Evolutionary conservation across 2,888 invertebrate genomes (phyloP).

Genomic region (Drosophila neutralis): DNA sequence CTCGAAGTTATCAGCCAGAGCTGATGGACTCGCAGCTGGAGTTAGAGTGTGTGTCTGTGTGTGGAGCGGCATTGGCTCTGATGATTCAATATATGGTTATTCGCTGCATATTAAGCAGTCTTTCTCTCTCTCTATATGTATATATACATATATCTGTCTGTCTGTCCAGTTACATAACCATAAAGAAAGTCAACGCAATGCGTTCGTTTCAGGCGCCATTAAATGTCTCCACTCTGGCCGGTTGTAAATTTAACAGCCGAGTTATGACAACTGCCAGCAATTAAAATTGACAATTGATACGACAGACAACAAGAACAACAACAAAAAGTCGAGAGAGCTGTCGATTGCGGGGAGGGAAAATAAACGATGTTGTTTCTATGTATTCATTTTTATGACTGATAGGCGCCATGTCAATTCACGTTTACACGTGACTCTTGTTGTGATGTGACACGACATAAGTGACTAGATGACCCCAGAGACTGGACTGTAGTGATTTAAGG

Average conservation of each 20-base stretch:
- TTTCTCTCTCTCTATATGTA: background rate
- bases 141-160: background rate
- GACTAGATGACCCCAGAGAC: background rate
- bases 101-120: slow-evolving; percentile 69
- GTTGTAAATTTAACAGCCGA: slow-evolving; percentile 53
- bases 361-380: slow-evolving; percentile 27
- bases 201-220: slow-evolving; percentile 64
- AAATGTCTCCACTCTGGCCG: slow-evolving; percentile 26
- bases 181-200: slow-evolving; percentile 49
- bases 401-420: slow-evolving; percentile 7
- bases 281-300: slow-evolving; percentile 77
- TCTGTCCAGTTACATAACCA: slow-evolving; percentile 41
- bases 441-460: slow-evolving; percentile 11
- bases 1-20: slow-evolving; percentile 59
- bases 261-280: slow-evolving; percentile 79
- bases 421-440: slow-evolving; percentile 14
- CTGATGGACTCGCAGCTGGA: slow-evolving; percentile 11
- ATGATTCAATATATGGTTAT: slow-evolving; percentile 75
- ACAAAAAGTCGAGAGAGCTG: slow-evolving; percentile 4
- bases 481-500: background rate
- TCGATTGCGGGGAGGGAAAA: background rate
- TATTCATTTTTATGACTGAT: slow-evolving; percentile 30
- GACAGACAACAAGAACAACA: slow-evolving; percentile 34
- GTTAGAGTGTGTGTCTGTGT: slow-evolving; percentile 25
- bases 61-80: slow-evolving; percentile 45